Percentiles rank a stretch among this genome's conserved stretches.
Conservation (phyloP, 2,888 invertebrate genomes). For the Microctonus hyperodae region DNA sequence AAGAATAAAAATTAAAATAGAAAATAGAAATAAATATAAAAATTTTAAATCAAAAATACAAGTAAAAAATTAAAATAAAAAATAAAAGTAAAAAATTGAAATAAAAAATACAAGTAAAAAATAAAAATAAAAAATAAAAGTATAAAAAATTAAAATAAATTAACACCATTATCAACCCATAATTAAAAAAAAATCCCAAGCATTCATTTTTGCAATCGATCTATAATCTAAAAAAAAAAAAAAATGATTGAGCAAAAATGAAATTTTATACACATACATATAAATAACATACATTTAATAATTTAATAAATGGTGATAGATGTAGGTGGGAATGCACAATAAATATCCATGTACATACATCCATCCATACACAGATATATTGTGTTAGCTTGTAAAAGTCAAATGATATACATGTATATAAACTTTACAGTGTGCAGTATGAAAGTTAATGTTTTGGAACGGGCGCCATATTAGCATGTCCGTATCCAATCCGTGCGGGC, state of each 20-base stretch:
- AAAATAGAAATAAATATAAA: too few relatives aligned
- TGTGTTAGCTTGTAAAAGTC: conserved; percentile 26
- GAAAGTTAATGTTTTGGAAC: conserved; percentile 61
- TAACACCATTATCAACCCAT: too few relatives aligned
- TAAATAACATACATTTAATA: not conserved
- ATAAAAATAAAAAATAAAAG: too few relatives aligned
- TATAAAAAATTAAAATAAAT: too few relatives aligned
- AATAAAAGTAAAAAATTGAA: too few relatives aligned
- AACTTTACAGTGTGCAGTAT: conserved; percentile 32
- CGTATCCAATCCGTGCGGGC: conserved; percentile 61
- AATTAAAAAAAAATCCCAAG: too few relatives aligned
- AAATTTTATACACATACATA: not conserved
- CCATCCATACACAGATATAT: conserved; percentile 17
- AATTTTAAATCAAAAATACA: too few relatives aligned
- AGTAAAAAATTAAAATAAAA: too few relatives aligned
- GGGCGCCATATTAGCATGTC: conserved; percentile 63
- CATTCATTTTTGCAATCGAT: too few relatives aligned
- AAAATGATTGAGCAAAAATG: not conserved
- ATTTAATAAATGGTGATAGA: conserved; percentile 10
- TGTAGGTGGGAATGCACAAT: not conserved
- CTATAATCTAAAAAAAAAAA: too few relatives aligned
- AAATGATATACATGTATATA: conserved; percentile 28
- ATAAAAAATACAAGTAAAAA: too few relatives aligned
- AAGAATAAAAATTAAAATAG: too few relatives aligned
- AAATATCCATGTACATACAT: not conserved